Percentiles rank a stretch among this genome's conserved stretches.
Evolutionary conservation across 2,797 vertebrate genomes (phyloP).

Genomic region (Cottoperca gobio): DNA sequence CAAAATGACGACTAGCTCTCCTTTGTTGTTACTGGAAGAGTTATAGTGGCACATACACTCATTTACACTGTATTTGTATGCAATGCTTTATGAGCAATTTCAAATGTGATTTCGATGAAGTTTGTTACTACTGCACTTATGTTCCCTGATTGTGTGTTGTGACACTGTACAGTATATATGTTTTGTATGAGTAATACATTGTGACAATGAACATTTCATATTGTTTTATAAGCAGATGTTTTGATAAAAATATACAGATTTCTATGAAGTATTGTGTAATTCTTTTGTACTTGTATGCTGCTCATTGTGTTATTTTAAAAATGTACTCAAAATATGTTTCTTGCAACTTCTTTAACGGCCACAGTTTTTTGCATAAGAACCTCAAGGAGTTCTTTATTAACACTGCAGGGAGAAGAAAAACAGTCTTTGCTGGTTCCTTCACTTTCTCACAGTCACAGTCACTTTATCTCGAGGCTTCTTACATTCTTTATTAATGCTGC

Average conservation of each 20-base stretch:
- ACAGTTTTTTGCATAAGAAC: not conserved
- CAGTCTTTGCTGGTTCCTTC: slow-evolving; percentile 21
- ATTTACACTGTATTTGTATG: slow-evolving; percentile 28
- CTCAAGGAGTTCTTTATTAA: not conserved
- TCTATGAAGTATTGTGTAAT: slow-evolving; percentile 12
- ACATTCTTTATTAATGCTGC: slow-evolving; percentile 37
- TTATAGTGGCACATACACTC: slow-evolving; percentile 21
- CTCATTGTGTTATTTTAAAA: not conserved
- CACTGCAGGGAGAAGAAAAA: slow-evolving; percentile 11
- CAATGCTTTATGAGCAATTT: slow-evolving; percentile 17
- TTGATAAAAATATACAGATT: slow-evolving; percentile 49
- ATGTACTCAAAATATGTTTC: not conserved
- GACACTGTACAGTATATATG: slow-evolving; percentile 43
- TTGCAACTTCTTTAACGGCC: not conserved
- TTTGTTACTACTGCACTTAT: slow-evolving; percentile 50
- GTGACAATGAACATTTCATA: slow-evolving; percentile 10
- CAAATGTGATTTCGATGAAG: slow-evolving; percentile 46
- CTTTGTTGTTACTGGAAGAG: slow-evolving; percentile 1
- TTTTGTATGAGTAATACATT: slow-evolving; percentile 35
- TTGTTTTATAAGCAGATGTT: slow-evolving; percentile 23
- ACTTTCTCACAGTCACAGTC: slow-evolving; percentile 48
- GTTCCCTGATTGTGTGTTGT: slow-evolving; percentile 49
- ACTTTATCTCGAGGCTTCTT: slow-evolving; percentile 43
- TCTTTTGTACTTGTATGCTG: not conserved
- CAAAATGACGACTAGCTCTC: slow-evolving; percentile 17